Evolutionary conservation across 1,140 invertebrate species (phyloP).

Genomic region (Amphibalanus amphitrite): DNA sequence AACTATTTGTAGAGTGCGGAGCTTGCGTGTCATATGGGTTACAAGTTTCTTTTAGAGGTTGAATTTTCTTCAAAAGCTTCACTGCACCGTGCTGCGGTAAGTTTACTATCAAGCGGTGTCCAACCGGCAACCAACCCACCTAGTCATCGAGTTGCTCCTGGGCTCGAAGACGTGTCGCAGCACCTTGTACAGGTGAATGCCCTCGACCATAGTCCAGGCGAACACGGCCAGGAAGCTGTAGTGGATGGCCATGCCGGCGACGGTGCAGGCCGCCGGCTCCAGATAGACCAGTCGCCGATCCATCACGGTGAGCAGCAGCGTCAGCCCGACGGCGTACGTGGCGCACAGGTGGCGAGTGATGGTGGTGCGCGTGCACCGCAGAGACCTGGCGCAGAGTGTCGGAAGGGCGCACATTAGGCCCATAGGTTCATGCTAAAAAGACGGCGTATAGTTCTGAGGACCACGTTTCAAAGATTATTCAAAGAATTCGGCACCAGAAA

Average conservation of each 20-base stretch:
- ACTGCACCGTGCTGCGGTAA: too few species aligned
- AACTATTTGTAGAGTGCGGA: too few species aligned
- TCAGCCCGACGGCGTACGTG: neutral
- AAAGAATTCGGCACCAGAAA: too few species aligned
- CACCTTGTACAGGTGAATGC: conserved; percentile 13
- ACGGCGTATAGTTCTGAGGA: too few species aligned
- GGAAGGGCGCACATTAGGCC: too few species aligned
- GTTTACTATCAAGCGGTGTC: neutral
- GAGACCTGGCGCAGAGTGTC: neutral
- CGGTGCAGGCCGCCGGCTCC: conserved; percentile 6
- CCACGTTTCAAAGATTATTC: too few species aligned
- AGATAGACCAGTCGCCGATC: neutral
- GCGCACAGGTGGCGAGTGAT: neutral
- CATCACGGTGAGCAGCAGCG: neutral
- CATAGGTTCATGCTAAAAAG: too few species aligned
- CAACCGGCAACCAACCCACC: conserved; percentile 7
- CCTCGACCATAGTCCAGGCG: conserved; percentile 15
- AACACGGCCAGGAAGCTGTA: conserved; percentile 11
- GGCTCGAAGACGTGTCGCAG: conserved; percentile 8
- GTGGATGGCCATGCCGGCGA: conserved; percentile 10
- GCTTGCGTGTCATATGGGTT: too few species aligned
- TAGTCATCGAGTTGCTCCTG: neutral
- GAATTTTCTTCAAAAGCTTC: too few species aligned
- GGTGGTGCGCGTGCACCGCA: neutral
- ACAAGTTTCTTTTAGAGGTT: too few species aligned